These are phyloP conservation scores for Chloropsis hardwickii DNA, from an alignment of 2,113 vertebrate genomes.

Conservation along the genomic window DNA sequence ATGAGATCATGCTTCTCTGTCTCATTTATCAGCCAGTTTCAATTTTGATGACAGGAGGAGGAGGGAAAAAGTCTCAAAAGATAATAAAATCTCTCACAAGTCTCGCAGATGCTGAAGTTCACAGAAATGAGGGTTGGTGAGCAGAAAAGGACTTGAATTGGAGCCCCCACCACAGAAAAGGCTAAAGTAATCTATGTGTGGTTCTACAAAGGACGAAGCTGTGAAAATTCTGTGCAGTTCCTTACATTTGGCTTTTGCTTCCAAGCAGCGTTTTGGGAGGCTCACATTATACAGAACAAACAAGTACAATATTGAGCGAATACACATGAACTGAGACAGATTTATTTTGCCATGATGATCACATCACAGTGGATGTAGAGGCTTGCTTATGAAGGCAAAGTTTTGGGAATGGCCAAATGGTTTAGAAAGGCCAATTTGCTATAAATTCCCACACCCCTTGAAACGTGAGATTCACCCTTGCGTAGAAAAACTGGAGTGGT, in stretches of 20 bases:
- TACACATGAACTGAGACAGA: background rate
- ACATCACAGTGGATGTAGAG: background rate
- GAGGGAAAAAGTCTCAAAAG: background rate
- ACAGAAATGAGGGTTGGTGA: background rate
- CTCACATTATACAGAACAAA: background rate
- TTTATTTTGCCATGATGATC: background rate
- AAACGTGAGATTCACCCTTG: rapidly evolving
- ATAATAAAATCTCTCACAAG: conserved; percentile 27
- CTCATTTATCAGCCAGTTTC: conserved; percentile 46
- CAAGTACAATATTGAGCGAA: background rate
- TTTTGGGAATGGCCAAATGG: background rate
- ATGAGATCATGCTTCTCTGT: conserved; percentile 24
- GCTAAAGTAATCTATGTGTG: background rate
- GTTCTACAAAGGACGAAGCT: background rate
- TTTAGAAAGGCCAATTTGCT: background rate
- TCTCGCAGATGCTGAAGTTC: background rate
- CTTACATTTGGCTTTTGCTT: background rate
- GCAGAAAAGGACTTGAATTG: background rate
- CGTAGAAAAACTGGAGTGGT: background rate
- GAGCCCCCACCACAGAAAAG: background rate
- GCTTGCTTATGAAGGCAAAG: background rate
- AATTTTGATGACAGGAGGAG: conserved; percentile 44
- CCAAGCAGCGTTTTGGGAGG: background rate
- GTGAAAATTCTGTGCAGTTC: background rate
- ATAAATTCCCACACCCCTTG: background rate